Base-by-base conservation (phyloP, 2,113 vertebrate species). In the Mellivora capensis region DNA sequence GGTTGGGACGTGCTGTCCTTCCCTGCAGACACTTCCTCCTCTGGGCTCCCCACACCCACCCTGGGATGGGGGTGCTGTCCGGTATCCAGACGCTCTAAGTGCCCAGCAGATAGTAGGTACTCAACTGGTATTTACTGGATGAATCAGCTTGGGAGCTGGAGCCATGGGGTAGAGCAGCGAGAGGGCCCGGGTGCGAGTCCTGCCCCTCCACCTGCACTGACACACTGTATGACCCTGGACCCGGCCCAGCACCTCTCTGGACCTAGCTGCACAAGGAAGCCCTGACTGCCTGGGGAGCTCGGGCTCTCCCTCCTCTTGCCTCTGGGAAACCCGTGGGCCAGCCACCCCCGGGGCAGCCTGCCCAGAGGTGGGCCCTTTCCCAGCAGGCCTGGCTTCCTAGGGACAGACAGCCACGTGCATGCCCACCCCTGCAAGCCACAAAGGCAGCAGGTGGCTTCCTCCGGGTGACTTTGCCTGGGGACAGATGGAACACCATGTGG, bases 391-490 rank as follows among this genome's bases (percentile, higher is more conserved):
- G 7, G 59, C 29, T 86, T 91, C 29, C 44, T 31, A 31, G 79
- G 42, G 57, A 69, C 34, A 87, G 91, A 72, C 15, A 47, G 59
- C 37, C 3, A 10, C 37, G 29, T n/a, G 57, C 54, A 74, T 1
- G 6, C 85, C 74, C 34, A 81, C 85, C 72, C 47, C 44, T 17
- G 44, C 7, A 84, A 81, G 21, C 84, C 79, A 91, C 93, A 91
- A 87, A 96, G 93, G 52, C 71, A 62, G 83, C 81, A 88, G 76
- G 31, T 21, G 29, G 81, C 64, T 81, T 94, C 94, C 81, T 95
- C 61, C 83, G 82, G 95, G 95, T 96, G 87, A 98, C 94, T 97
- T 96, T 96, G 95, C 96, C 90, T 94, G 15, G 44, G 92, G 96
- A 96, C 97, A 98, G 97, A 97, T 97, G 97, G 94, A 95, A 86